Evolutionary conservation across 2,113 vertebrate genomes (phyloP), one percentile per base, ranked within the genome.

Genomic region (Callipepla squamata): DNA sequence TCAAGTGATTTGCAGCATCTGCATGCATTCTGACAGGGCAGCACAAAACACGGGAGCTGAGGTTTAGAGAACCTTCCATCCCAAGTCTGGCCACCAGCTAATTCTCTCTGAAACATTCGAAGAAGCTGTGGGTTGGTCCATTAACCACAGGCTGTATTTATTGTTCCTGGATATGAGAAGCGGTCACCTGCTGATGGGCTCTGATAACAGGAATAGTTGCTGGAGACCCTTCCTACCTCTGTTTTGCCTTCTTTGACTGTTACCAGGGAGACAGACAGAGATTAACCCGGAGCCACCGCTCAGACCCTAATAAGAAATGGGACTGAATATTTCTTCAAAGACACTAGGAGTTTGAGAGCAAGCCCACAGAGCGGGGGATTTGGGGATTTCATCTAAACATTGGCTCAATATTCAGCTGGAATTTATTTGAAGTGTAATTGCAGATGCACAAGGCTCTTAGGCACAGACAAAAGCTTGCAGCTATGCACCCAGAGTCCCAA

Each of bases 271-370:
- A 91, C 84, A 96, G 95, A 95, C 88, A 92, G 94, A 96, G 94
- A 97, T 96, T 96, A 96, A 80, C 36, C 73, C 85, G 93, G 80
- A 95, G 96, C 78, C 94, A 81, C 62, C n/a, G 80, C 67, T 74
- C 80, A 89, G 80, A 91, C 61, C 74, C 23, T 80, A 72, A 26
- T 30, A 66, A 83, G 84, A 92, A 95, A 84, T 2, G 59, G 18
- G 44, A 89, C 21, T 70, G 81, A 87, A 47, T 88, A 95, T 91
- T 84, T 90, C 90, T 93, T 96, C 87, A 97, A 94, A 94, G 89
- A 42, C 85, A 73, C 36, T 30, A 73, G 65, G 42, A 8, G 34
- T 50, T 79, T 86, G 84, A 69, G 81, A 78, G 36, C 57, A 92
- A 90, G 50, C 47, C 30, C 87, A 67, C 80, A 90, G 67, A 80